Base-by-base conservation (phyloP, 1,140 invertebrate species). In the Trachymyrmex cornetzi region DNA sequence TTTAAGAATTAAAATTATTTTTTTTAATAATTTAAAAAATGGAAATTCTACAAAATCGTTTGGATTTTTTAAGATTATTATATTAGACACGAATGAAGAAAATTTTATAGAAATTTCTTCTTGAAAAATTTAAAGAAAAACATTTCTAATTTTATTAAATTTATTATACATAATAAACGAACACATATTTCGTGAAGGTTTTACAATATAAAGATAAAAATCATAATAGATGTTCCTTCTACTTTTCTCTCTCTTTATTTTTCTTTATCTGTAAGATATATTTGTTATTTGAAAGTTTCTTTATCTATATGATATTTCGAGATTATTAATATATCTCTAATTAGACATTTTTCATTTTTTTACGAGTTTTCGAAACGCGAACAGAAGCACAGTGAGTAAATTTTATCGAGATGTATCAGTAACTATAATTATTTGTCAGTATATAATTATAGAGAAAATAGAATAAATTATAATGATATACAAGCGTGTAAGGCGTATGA, bases 391-490 rank as follows among this genome's bases (percentile, higher is more conserved):
- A n/a, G 12, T 1, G 2, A 38, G 24, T n/a, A 34, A 50, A 53
- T 67, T 22, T 22, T 19, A 69, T 55, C 16, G 48, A 22, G 30
- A 11, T 44, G 38, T 34, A 34, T 69, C 48, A 30, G 22, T 19
- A 38, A 44, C 1, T 9, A 12, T 71, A 71, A 81, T 81, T 59
- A 67, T 12, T 27, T 44, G 38, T 44, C 38, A 44, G 38, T 44
- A 9, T 38, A 0, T 38, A 44, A 44, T 44, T 44, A 44, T 44
- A 44, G 27, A 24, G 59, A 11, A 7, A 14, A 50, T 24, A 14
- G 14, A 38, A 48, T 64, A 50, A 67, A 67, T 80, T 67, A 67
- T 9, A 66, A 50, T 11, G 12, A n/a, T 16, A 14, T 38, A 59
- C n/a, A 57, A 81, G 48, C 11, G 14, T 74, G 67, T 30, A 44